Evolutionary conservation across 2,797 vertebrate genomes (phyloP).

Genomic region (Jordanella pulchra): DNA sequence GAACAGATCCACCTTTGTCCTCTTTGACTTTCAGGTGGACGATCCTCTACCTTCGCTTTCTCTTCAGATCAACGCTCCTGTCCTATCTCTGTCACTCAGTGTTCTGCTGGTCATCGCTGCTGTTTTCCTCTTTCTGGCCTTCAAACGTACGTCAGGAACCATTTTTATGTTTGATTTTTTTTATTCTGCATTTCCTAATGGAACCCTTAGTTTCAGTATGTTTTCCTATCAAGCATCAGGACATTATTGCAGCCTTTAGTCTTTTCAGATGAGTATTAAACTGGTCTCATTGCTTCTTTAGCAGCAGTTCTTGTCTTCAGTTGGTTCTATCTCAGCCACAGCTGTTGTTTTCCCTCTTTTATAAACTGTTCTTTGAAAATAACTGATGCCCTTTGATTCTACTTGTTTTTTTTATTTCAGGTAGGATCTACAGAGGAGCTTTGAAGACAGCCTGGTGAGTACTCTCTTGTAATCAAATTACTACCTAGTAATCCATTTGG

Average conservation of each 20-base stretch:
- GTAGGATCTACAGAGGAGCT: slow-evolving; percentile 63
- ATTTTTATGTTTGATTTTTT: background rate
- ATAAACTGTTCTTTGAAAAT: too few relatives aligned
- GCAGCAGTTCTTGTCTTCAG: too few relatives aligned
- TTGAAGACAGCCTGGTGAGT: slow-evolving; percentile 75
- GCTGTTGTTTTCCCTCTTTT: too few relatives aligned
- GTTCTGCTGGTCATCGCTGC: slow-evolving; percentile 62
- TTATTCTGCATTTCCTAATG: background rate
- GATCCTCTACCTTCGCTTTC: slow-evolving; percentile 69
- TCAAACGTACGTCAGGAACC: slow-evolving; percentile 71
- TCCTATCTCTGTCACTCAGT: slow-evolving; percentile 75
- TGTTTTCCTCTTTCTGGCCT: slow-evolving; percentile 64
- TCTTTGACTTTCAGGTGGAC: slow-evolving; percentile 61
- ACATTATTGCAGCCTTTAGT: background rate
- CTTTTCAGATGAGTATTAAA: too few relatives aligned
- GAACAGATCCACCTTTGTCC: background rate
- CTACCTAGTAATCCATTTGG: background rate
- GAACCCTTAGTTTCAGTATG: background rate
- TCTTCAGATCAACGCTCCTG: slow-evolving; percentile 75
- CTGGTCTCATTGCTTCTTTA: too few relatives aligned
- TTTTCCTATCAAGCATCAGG: background rate
- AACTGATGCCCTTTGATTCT: too few relatives aligned
- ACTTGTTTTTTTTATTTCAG: slow-evolving; percentile 46
- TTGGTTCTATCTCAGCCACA: too few relatives aligned
- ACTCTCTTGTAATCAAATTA: background rate